Conservation (phyloP, 2,797 vertebrate species). For the Toxotes lorentzi region DNA sequence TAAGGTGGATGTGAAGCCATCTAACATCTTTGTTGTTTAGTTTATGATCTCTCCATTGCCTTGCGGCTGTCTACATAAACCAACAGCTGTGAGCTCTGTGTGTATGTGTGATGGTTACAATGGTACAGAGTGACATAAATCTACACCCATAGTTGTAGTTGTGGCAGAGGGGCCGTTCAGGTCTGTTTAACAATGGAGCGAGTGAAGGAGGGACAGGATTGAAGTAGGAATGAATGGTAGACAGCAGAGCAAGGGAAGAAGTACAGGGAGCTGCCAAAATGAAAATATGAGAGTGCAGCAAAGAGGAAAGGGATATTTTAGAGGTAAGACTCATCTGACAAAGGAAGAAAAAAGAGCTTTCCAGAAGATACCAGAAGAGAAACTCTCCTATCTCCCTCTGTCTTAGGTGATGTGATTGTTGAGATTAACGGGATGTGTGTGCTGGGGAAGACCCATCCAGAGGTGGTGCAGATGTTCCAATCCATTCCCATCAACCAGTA, state of each 20-base stretch:
- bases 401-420: slow-evolving; percentile 93
- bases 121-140: slow-evolving; percentile 46
- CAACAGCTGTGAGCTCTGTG: slow-evolving; percentile 44
- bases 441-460: slow-evolving; percentile 97
- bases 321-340: slow-evolving; percentile 35
- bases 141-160: slow-evolving; percentile 36
- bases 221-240: slow-evolving; percentile 44
- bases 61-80: slow-evolving; percentile 43
- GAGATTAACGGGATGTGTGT: slow-evolving; percentile 96
- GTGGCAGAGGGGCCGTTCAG: slow-evolving; percentile 47
- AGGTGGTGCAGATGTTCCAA: slow-evolving; percentile 99
- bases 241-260: slow-evolving; percentile 36
- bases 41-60: slow-evolving; percentile 56
- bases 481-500: slow-evolving; percentile 94
- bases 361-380: slow-evolving; percentile 16
- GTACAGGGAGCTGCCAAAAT: slow-evolving; percentile 41
- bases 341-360: slow-evolving; percentile 30
- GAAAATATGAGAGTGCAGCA: slow-evolving; percentile 50
- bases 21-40: slow-evolving; percentile 41
- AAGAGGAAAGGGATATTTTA: slow-evolving; percentile 53
- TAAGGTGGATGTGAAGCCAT: slow-evolving; percentile 42
- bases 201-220: slow-evolving; percentile 45
- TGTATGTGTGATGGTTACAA: slow-evolving; percentile 34
- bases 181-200: slow-evolving; percentile 37
- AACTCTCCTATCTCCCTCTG: slow-evolving; percentile 8